Percentiles rank a stretch among this genome's conserved stretches.
phyloP scores from a whole-genome alignment of 2,888 invertebrate species.

The Myathropa florea region DNA sequence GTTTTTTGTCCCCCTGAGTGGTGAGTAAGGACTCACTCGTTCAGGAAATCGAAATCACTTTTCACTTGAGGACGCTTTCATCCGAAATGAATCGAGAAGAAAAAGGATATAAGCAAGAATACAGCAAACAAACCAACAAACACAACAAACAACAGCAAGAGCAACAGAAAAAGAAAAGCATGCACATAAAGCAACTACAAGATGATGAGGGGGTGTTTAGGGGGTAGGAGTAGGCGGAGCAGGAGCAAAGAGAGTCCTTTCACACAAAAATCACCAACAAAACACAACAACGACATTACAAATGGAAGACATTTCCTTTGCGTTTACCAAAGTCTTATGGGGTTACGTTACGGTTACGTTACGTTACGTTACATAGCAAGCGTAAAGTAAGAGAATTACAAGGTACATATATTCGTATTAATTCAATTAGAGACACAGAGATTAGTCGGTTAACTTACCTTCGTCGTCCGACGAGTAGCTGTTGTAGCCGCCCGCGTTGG shows the following conservation, averaged over 20 bases:
- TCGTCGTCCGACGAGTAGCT: slow-evolving; percentile 95
- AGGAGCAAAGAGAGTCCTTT: slow-evolving; percentile 32
- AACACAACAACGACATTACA: slow-evolving; percentile 31
- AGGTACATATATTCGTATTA: slow-evolving; percentile 32
- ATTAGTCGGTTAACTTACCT: slow-evolving; percentile 84
- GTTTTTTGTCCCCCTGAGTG: background rate
- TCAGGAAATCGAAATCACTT: slow-evolving; percentile 57
- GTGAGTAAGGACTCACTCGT: background rate
- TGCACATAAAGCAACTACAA: slow-evolving; percentile 45
- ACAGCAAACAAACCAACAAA: slow-evolving; percentile 2
- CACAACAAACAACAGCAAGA: too few relatives aligned
- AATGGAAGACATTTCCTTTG: slow-evolving; percentile 42
- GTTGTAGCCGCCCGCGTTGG: slow-evolving; percentile 85
- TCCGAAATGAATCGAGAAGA: slow-evolving; percentile 41
- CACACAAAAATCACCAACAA: slow-evolving; percentile 15
- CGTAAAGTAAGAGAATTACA: slow-evolving; percentile 40
- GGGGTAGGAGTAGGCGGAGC: slow-evolving; percentile 11
- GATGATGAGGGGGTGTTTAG: slow-evolving; percentile 18
- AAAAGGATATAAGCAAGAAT: background rate
- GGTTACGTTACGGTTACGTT: slow-evolving; percentile 61
- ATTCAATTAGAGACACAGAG: slow-evolving; percentile 3
- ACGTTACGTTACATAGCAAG: slow-evolving; percentile 45
- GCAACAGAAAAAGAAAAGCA: slow-evolving; percentile 37
- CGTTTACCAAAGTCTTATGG: slow-evolving; percentile 66
- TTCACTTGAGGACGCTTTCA: slow-evolving; percentile 55